Evolutionary conservation across 1,140 invertebrate genomes (phyloP), one percentile per base, ranked within the genome.

Genomic region (Papilio dardanus): DNA sequence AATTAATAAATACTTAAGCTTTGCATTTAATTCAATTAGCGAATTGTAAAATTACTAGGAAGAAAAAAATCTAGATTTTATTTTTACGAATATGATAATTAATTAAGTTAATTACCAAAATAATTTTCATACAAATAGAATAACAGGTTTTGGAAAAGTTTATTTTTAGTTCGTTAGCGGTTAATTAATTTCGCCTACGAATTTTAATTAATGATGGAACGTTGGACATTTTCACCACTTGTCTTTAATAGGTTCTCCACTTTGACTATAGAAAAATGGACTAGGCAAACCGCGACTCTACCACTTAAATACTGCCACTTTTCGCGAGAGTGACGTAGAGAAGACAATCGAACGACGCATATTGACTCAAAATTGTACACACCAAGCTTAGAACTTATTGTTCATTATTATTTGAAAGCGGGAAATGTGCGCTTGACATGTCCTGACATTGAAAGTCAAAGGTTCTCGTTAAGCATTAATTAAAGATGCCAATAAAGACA

Each of bases 211-310:
- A 14, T n/a, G 24, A 28, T 28, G 28, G 24, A 65, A 65, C 30
- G 58, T 65, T 21, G 71, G 46, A 19, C 30, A 76, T 50, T 62
- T 69, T 68, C 19, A 77, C 46, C 46, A 19, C 46, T 50, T 50
- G 46, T 19, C 16, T 66, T 37, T 77, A 77, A 77, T 75, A 58
- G 76, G 74, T 71, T 75, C 77, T 54, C 42, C n/a, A n/a, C n/a
- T n/a, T n/a, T n/a, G n/a, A n/a, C n/a, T n/a, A n/a, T n/a, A n/a
- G n/a, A n/a, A n/a, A n/a, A n/a, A n/a, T n/a, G n/a, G n/a, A n/a
- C n/a, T n/a, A n/a, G n/a, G n/a, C n/a, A n/a, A n/a, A n/a, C n/a
- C n/a, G n/a, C n/a, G n/a, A n/a, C n/a, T n/a, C n/a, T n/a, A n/a
- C n/a, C n/a, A n/a, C n/a, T n/a, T n/a, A n/a, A n/a, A n/a, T n/a